These are phyloP conservation scores for Eulithis prunata DNA, from an alignment of 2,888 invertebrate genomes.

Conservation along the genomic window DNA sequence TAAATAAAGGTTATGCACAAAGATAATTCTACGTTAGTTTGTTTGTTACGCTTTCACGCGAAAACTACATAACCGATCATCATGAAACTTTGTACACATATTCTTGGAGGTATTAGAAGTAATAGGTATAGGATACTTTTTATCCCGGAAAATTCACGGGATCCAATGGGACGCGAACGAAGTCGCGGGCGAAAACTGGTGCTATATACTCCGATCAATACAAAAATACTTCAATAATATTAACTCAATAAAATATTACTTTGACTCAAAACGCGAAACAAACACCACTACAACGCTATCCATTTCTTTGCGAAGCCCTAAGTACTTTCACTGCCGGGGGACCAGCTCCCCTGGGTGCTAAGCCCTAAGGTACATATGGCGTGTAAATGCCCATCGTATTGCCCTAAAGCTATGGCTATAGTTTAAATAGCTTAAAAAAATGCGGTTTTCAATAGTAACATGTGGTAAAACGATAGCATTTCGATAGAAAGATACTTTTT, in stretches of 20 bases:
- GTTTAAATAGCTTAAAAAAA: slow-evolving; percentile 49
- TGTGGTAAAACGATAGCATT: slow-evolving; percentile 39
- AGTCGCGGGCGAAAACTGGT: too few species aligned
- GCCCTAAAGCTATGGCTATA: slow-evolving; percentile 52
- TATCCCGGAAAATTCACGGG: too few species aligned
- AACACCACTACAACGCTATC: slow-evolving; percentile 37
- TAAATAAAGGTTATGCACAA: too few species aligned
- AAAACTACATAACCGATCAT: too few species aligned
- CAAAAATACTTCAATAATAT: too few species aligned
- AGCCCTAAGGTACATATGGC: slow-evolving; percentile 81
- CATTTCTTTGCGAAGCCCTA: slow-evolving; percentile 49
- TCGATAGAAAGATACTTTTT: slow-evolving; percentile 26
- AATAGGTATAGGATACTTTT: too few species aligned
- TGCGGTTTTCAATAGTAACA: slow-evolving; percentile 51
- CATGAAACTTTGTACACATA: too few species aligned
- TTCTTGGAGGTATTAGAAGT: too few species aligned
- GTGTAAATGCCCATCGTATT: slow-evolving; percentile 80
- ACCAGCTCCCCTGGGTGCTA: slow-evolving; percentile 64
- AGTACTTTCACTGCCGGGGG: slow-evolving; percentile 62
- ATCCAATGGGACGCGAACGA: too few species aligned
- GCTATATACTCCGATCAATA: too few species aligned
- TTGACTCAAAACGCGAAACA: slow-evolving; percentile 14
- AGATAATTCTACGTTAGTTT: too few species aligned
- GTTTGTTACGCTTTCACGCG: too few species aligned
- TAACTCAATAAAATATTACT: slow-evolving; percentile 11